phyloP scores from a whole-genome alignment of 2,888 invertebrate species.

The Standfussiana lucernea region DNA sequence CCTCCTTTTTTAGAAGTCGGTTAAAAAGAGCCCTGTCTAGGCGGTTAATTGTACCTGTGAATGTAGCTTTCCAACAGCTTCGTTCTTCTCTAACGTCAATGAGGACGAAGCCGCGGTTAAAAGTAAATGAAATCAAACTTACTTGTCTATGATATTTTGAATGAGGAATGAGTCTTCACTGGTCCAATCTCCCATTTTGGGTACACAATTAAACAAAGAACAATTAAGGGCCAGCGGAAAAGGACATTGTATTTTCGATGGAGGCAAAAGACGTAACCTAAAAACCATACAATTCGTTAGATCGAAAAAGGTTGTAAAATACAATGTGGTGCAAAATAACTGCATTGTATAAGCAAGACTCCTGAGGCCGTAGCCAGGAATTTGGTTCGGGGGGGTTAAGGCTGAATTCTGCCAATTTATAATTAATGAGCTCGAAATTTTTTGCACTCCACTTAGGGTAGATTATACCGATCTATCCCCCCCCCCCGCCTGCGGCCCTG shows the following conservation, averaged over 20 bases:
- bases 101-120: too few species aligned
- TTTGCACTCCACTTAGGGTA: too few species aligned
- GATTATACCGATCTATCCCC: too few species aligned
- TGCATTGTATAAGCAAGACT: background rate
- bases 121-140: slow-evolving; percentile 65
- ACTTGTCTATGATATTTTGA: slow-evolving; percentile 91
- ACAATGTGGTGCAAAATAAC: too few species aligned
- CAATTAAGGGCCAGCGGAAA: slow-evolving; percentile 91
- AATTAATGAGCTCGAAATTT: too few species aligned
- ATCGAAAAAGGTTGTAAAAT: background rate
- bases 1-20: too few species aligned
- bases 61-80: background rate
- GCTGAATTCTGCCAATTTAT: too few species aligned
- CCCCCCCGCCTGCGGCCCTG: too few species aligned
- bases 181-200: slow-evolving; percentile 88
- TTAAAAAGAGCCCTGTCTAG: too few species aligned
- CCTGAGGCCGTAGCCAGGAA: too few species aligned
- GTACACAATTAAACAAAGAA: slow-evolving; percentile 90
- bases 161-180: slow-evolving; percentile 90
- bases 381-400: too few species aligned
- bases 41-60: background rate
- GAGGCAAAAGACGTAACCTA: slow-evolving; percentile 88
- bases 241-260: slow-evolving; percentile 80
- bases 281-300: slow-evolving; percentile 39
- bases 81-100: too few species aligned